Percentiles rank a stretch among this genome's conserved stretches.
These are phyloP conservation scores for Drosophila tani DNA, from an alignment of 1,140 invertebrate genomes.

Conservation along the genomic window DNA sequence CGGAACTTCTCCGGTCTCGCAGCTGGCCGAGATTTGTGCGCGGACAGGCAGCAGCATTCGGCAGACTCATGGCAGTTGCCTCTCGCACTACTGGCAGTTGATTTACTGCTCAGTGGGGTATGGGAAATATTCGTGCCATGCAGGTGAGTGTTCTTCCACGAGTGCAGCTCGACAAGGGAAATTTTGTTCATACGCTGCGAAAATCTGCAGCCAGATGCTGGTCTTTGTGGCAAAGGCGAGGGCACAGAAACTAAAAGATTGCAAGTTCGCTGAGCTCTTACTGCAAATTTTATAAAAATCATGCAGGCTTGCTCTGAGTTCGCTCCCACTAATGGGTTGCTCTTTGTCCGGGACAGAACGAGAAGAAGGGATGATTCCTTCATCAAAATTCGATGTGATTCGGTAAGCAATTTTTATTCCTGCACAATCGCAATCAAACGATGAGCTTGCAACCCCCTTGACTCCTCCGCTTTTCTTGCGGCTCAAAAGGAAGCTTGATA, in stretches of 20 bases:
- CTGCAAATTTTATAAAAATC: conserved; percentile 60
- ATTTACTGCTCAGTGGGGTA: conserved; percentile 47
- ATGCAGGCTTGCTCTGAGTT: conserved; percentile 44
- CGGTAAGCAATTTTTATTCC: conserved; percentile 28
- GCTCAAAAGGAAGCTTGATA: conserved; percentile 16
- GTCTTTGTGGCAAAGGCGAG: conserved; percentile 16
- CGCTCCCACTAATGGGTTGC: conserved; percentile 31
- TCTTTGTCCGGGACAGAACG: conserved; percentile 35
- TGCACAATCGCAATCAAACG: conserved; percentile 31
- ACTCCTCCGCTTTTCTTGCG: not conserved
- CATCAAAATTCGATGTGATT: conserved; percentile 42
- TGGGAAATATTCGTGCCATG: conserved; percentile 7
- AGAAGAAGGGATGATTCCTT: conserved; percentile 28
- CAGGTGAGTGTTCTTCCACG: conserved; percentile 17
- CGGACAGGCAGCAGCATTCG: conserved; percentile 35
- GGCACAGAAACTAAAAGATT: not conserved
- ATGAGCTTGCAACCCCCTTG: conserved; percentile 47
- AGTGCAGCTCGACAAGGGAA: conserved; percentile 52
- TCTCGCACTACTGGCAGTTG: conserved; percentile 47
- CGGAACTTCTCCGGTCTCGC: conserved; percentile 10
- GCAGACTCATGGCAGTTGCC: conserved; percentile 52
- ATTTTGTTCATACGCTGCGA: conserved; percentile 48
- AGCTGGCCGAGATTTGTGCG: conserved; percentile 37
- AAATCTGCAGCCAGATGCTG: conserved; percentile 48
- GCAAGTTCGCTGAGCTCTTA: conserved; percentile 15